Conservation (phyloP, 1,140 invertebrate species). For the Hylyphantes graminicola region DNA sequence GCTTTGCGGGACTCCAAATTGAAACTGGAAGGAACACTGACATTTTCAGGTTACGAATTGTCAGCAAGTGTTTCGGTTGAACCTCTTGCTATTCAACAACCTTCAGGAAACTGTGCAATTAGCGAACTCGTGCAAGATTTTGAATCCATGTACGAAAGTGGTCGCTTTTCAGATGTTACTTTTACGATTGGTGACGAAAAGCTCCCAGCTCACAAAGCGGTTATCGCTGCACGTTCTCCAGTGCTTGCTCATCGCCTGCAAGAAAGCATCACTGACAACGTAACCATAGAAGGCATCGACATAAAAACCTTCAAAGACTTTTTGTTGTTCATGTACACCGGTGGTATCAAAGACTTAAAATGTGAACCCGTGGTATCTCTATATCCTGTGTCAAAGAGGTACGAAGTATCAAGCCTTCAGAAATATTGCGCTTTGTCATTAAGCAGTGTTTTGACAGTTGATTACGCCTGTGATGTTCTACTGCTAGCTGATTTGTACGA, state of each 20-base stretch:
- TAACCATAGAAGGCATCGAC: conserved; percentile 56
- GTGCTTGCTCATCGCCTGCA: conserved; percentile 62
- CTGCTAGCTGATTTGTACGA: too few species aligned
- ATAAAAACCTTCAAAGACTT: conserved; percentile 45
- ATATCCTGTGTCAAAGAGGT: conserved; percentile 35
- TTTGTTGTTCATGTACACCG: conserved; percentile 58
- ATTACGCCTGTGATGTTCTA: too few species aligned
- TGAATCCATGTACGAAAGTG: too few species aligned
- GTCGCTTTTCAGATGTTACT: conserved; percentile 23
- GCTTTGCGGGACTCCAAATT: too few species aligned
- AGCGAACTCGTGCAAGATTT: too few species aligned
- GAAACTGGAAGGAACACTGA: too few species aligned
- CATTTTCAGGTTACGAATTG: too few species aligned
- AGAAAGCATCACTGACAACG: conserved; percentile 54
- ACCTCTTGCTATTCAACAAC: too few species aligned
- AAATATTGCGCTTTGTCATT: conserved; percentile 29
- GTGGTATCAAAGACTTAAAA: neutral
- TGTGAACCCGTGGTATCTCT: neutral
- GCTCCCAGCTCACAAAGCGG: conserved; percentile 61
- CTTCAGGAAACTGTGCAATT: too few species aligned
- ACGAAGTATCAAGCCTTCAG: conserved; percentile 21
- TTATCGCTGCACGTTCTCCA: conserved; percentile 63
- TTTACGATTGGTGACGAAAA: conserved; percentile 31
- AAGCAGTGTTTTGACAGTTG: neutral
- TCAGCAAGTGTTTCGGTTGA: too few species aligned